Percentiles rank a stretch among this genome's conserved stretches.
phyloP scores from a whole-genome alignment of 35 echinoderm and acorn worm genomes.

The Nesometra sesokonis region DNA sequence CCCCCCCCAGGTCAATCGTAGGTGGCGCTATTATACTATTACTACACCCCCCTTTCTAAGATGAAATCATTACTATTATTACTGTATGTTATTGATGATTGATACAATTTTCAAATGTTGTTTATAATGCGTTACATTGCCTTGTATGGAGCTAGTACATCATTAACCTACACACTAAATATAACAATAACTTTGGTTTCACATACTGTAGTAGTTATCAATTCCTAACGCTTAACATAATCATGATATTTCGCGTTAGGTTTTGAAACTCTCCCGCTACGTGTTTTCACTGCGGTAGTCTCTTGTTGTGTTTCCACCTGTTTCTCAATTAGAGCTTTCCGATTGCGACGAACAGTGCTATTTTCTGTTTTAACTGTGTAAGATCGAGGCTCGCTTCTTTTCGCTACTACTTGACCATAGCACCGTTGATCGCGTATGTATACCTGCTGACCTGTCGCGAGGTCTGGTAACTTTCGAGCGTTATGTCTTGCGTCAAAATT shows the following conservation, averaged over 20 bases:
- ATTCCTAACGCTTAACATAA: too few species aligned
- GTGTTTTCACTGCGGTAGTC: neutral
- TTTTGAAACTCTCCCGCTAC: neutral
- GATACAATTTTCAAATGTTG: too few species aligned
- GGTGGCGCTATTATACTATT: too few species aligned
- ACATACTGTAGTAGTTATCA: too few species aligned
- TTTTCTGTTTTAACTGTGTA: conserved; percentile 9
- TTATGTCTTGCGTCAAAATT: conserved; percentile 14
- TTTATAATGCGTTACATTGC: too few species aligned
- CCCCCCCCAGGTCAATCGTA: too few species aligned
- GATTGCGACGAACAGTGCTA: neutral
- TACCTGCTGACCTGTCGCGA: conserved; percentile 10
- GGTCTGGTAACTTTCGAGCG: neutral
- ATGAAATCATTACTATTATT: too few species aligned
- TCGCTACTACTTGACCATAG: neutral
- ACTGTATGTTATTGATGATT: too few species aligned
- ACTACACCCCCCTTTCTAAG: too few species aligned
- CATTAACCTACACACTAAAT: too few species aligned
- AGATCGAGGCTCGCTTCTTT: conserved; percentile 7
- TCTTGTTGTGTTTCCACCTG: neutral
- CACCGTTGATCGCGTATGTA: conserved; percentile 21
- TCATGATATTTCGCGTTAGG: neutral
- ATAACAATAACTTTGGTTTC: too few species aligned
- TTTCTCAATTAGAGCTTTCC: neutral
- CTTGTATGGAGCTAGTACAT: too few species aligned